Conservation (phyloP, 23 tunicate species). For the Ascidia mentula region DNA sequence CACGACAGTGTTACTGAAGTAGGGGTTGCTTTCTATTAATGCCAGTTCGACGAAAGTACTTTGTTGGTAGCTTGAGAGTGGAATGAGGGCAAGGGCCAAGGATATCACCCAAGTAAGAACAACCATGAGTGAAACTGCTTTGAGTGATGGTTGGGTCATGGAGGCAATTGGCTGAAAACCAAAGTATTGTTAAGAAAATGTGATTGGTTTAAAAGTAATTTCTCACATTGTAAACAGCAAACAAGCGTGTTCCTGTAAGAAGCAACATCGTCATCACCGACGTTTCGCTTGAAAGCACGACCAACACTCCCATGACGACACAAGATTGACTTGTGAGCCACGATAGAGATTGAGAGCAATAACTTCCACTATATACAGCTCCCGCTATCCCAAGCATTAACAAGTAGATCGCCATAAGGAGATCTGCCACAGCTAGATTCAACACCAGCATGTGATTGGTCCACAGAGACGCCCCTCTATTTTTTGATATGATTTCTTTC, state of each 20-base stretch:
- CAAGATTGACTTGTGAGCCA: constrained; percentile 44
- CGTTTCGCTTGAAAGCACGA: constrained; percentile 57
- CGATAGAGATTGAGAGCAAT: constrained; percentile 14
- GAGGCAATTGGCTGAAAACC: constrained; percentile 81
- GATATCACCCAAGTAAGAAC: constrained; percentile 51
- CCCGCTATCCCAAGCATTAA: constrained; percentile 39
- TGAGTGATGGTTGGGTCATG: constrained; percentile 30
- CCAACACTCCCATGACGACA: constrained; percentile 45
- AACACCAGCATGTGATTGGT: constrained; percentile 36
- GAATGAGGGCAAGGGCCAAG: constrained; percentile 46
- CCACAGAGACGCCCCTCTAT: not conserved
- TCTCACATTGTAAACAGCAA: constrained; percentile 31
- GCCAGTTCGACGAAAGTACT: constrained; percentile 43
- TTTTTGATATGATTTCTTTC: not conserved
- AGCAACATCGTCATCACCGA: constrained; percentile 44
- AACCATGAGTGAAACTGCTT: constrained; percentile 19
- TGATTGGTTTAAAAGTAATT: not conserved
- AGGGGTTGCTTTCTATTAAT: constrained; percentile 62
- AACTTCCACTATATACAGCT: constrained; percentile 27
- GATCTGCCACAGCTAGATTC: constrained; percentile 55
- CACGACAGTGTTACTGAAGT: constrained; percentile 36
- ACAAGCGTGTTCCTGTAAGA: constrained; percentile 23
- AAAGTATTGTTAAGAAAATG: too few species aligned
- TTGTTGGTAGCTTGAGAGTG: constrained; percentile 28
- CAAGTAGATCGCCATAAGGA: constrained; percentile 49